Evolutionary conservation across 2,888 invertebrate species (phyloP).

Genomic region (Harpalus rubripes): DNA sequence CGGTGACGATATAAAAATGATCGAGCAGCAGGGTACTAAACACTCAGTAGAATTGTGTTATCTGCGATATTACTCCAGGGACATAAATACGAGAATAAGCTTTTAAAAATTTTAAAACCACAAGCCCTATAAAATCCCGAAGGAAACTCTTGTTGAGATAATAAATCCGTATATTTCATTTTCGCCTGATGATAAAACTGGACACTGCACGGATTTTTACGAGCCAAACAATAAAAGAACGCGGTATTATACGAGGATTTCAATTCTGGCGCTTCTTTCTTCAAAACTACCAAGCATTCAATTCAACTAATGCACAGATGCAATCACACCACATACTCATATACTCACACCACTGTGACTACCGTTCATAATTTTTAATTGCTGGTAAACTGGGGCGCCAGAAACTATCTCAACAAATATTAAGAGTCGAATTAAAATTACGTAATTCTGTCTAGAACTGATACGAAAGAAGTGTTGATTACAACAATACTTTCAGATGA

Average conservation of each 20-base stretch:
- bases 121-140: conserved; percentile 56
- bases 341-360: background rate
- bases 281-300: conserved; percentile 7
- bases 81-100: conserved; percentile 72
- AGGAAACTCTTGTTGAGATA: conserved; percentile 54
- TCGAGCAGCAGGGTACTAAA: conserved; percentile 58
- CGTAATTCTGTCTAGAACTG: no score
- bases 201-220: conserved; percentile 53
- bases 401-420: background rate
- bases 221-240: conserved; percentile 26
- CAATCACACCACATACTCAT: background rate
- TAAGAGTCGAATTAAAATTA: no score
- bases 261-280: conserved; percentile 26
- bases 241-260: conserved; percentile 45
- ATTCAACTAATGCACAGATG: conserved; percentile 11
- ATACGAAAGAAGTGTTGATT: no score
- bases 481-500: no score
- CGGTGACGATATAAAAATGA: conserved; percentile 64
- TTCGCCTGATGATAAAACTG: conserved; percentile 56
- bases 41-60: conserved; percentile 71
- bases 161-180: conserved; percentile 61
- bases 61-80: conserved; percentile 70
- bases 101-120: conserved; percentile 72
- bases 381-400: background rate
- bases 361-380: conserved; percentile 11